Conservation (phyloP, 1,140 invertebrate genomes). For the Ylistrum balloti region DNA sequence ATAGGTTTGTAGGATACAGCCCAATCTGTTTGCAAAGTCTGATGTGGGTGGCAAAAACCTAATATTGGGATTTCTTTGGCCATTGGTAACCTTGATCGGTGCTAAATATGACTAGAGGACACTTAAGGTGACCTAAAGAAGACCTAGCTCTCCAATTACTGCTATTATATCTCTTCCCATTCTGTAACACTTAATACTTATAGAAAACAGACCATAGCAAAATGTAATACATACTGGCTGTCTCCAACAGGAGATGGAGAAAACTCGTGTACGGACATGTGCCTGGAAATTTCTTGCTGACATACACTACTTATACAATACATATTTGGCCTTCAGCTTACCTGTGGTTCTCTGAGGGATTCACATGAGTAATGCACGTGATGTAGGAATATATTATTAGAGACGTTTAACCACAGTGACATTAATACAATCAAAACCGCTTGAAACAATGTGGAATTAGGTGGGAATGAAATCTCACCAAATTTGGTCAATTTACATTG, state of each 20-base stretch:
- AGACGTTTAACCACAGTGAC: no score
- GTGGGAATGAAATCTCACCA: no score
- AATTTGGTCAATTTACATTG: no score
- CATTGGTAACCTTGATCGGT: background rate
- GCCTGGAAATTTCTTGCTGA: background rate
- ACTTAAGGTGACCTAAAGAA: background rate
- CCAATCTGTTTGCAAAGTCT: background rate
- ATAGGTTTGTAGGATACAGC: background rate
- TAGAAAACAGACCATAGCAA: background rate
- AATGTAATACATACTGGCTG: background rate
- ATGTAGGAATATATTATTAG: background rate
- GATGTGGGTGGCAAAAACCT: background rate
- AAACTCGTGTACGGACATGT: background rate
- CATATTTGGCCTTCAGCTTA: background rate
- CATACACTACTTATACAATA: background rate
- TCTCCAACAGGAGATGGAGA: background rate
- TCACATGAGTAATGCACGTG: background rate
- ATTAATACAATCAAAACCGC: no score
- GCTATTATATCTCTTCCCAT: background rate
- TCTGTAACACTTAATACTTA: background rate
- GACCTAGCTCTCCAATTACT: background rate
- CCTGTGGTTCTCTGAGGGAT: background rate
- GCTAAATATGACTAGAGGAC: background rate
- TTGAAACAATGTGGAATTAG: no score
- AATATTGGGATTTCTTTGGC: background rate